Base-by-base conservation (phyloP, 1,140 invertebrate genomes). In the Oedothorax gibbosus region DNA sequence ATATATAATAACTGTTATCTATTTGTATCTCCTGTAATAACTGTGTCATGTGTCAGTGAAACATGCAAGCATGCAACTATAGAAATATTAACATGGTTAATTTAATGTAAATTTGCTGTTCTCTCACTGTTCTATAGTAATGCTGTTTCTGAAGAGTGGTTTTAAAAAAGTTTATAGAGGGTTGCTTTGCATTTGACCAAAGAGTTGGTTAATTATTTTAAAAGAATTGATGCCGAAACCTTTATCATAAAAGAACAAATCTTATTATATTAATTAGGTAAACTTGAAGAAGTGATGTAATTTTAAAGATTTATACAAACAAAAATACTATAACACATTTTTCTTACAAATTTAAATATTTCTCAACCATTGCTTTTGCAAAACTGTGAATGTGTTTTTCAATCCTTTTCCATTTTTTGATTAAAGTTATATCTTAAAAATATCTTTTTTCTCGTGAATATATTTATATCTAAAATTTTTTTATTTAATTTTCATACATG, bases 171-270 rank as follows among this genome's bases (percentile, higher is more conserved):
- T 78, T 66, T 57, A 15, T 56, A 72, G 72, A 73, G 35, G 35
- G 80, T 82, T 84, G 71, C 71, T 72, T 84, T 84, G 69, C 51
- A 50, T 84, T 49, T 84, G 72, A 76, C 75, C 81, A 84, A 84
- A 84, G 62, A 84, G 69, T 75, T 79, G 10, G 51, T 35, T 35
- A 35, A 35, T 35, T 35, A 35, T 35, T 35, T 35, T 83, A 60
- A 49, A 69, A 60, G 21, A 65, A 83, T 73, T 21, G 56, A 68
- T 64, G 50, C 18, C 73, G 80, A 35, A 35, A 35, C 35, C 35
- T 35, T 35, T 35, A 35, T 35, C 35, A 35, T 35, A 5, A 35
- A 35, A 35, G 35, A 5, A 2, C 35, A 35, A 50, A 73, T 73
- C 80, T 82, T 73, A 68, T 82, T 82, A 73, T 64, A 72, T 73